Evolutionary conservation across 1,140 invertebrate species (phyloP), one percentile per base, ranked within the genome.

Genomic region (Zophobas atratus): DNA sequence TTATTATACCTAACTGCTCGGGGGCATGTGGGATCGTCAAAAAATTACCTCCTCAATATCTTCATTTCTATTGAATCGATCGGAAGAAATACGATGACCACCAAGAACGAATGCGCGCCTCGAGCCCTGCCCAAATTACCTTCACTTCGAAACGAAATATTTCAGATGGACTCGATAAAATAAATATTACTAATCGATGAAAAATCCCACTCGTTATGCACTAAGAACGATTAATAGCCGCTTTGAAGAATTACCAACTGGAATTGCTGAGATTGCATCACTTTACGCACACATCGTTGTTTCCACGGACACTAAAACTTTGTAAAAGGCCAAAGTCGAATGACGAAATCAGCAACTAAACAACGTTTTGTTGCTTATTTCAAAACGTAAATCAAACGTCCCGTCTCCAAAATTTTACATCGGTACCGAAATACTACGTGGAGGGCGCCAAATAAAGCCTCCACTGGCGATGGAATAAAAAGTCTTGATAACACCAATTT

Each of bases 1-100:
- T 43, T 46, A 67, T 67, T 43, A 63, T 63, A n/a, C 20, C 43
- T 67, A 67, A 67, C 43, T 67, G 60, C 60, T 67, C 8, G 60
- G 32, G 39, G 60, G 43, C 20, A 43, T 67, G 1, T 38, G 20
- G 33, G 60, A 67, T 41, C 60, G 60, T 43, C 60, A 39, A 67
- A 67, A 67, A 67, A 41, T 67, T 67, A 43, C 60, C 38, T n/a
- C 8, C 35, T 67, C 39, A 67, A 67, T 67, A 67, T 67, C 60
- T 67, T 43, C 20, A 67, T 67, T 67, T 67, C 60, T 67, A 43
- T 43, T 67, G 60, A 43, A 43, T 67, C 60, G 60, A 67, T 67
- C 60, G n/a, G 60, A 41, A 67, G 60, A 67, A 67, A 67, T 67
- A 67, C 43, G 60, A 67, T 43, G 60, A 48, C 60, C 60, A 67